Conservation (phyloP, 2,113 vertebrate species). For the Tragelaphus strepsiceros region DNA sequence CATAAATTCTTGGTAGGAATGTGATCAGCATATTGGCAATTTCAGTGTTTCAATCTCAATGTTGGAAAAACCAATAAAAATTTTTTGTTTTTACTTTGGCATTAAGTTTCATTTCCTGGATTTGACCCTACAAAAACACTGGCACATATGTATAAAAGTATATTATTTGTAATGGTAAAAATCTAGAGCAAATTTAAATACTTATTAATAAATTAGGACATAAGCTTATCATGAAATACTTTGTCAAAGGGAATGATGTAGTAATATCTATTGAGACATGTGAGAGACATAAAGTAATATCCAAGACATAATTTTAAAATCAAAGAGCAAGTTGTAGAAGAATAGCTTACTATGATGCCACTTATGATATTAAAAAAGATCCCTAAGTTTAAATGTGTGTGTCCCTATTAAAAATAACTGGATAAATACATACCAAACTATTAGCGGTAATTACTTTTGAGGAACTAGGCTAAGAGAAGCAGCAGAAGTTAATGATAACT, state of each 20-base stretch:
- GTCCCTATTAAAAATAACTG: neutral
- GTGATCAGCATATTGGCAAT: neutral
- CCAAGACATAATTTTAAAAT: neutral
- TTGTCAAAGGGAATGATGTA: constrained; percentile 31
- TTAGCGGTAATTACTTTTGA: neutral
- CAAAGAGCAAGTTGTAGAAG: neutral
- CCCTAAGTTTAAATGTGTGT: neutral
- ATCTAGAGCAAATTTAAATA: constrained; percentile 21
- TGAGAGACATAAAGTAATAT: neutral
- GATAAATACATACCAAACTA: neutral
- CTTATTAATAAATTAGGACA: constrained; percentile 43
- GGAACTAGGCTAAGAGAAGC: neutral
- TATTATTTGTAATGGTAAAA: neutral
- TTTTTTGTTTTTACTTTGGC: neutral
- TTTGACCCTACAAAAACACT: neutral
- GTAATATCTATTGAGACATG: neutral
- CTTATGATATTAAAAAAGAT: neutral
- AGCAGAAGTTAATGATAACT: neutral
- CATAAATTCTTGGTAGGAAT: neutral
- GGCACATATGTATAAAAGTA: neutral
- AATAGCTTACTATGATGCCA: neutral
- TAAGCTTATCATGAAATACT: neutral
- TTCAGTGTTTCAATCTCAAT: neutral
- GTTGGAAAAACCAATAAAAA: neutral
- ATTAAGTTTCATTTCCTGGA: constrained; percentile 23